A percentile compares a stretch with the other conserved stretches of the same genome.
phyloP scores from a whole-genome alignment of 2,797 vertebrate species.

The Anas acuta region DNA sequence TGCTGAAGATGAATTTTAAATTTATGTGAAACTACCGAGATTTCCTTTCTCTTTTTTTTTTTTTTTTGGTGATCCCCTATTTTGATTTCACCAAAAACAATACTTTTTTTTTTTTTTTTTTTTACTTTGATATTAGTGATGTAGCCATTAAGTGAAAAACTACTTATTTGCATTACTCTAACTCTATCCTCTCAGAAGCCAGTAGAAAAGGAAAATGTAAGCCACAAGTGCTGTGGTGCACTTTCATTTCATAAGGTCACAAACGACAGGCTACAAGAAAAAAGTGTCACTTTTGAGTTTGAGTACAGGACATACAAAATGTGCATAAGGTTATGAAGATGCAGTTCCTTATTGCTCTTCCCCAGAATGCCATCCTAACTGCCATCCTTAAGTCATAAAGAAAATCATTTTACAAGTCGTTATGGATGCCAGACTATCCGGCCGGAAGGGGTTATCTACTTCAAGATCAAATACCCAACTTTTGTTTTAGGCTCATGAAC shows the following conservation, averaged over 20 bases:
- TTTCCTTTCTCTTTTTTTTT: not conserved
- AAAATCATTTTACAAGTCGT: not conserved
- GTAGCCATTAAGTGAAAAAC: not conserved
- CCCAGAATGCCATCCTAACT: not conserved
- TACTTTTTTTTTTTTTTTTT: not conserved
- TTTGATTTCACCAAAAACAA: not conserved
- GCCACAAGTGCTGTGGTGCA: not conserved
- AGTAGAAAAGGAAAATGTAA: not conserved
- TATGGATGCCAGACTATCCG: not conserved
- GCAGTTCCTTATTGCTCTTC: not conserved
- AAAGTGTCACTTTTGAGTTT: not conserved
- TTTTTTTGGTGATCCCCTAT: not conserved
- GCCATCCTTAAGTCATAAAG: not conserved
- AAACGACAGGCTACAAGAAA: not conserved
- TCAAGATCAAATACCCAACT: not conserved
- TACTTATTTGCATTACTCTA: not conserved
- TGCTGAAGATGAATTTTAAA: not conserved
- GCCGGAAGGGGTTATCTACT: not conserved
- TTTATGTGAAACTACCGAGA: not conserved
- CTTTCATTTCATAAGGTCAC: not conserved
- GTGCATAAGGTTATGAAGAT: not conserved
- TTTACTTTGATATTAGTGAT: not conserved
- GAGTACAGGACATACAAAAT: not conserved
- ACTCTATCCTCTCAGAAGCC: not conserved
- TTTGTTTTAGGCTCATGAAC: not conserved